Evolutionary conservation across 1,140 invertebrate species (phyloP).

Genomic region (Dolichoris vasculosae): DNA sequence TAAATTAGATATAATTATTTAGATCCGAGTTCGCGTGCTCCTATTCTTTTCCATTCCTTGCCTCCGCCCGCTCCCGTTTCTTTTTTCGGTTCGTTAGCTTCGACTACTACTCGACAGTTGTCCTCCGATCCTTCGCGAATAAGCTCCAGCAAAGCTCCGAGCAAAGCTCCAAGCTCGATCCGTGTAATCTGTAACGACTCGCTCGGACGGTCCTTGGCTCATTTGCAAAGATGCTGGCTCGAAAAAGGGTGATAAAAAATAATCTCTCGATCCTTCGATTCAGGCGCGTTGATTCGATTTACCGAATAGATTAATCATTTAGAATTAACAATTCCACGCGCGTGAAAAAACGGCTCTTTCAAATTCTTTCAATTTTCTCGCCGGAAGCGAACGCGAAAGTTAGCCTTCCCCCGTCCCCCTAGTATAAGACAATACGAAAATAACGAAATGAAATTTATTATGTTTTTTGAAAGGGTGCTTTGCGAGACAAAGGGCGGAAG

Average conservation of each 20-base stretch:
- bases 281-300: too few relatives aligned
- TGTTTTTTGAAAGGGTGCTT: conserved; percentile 58
- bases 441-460: conserved; percentile 22
- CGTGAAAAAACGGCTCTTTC: too few relatives aligned
- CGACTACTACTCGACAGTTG: conserved; percentile 17
- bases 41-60: neutral
- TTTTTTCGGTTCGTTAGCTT: conserved; percentile 37
- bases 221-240: conserved; percentile 60
- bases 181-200: too few relatives aligned
- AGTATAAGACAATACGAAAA: neutral
- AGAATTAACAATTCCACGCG: too few relatives aligned
- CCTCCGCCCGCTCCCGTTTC: neutral
- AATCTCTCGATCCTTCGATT: neutral
- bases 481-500: conserved; percentile 57
- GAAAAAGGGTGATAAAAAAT: conserved; percentile 63
- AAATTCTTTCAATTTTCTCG: too few relatives aligned
- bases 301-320: too few relatives aligned
- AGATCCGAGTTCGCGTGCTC: conserved; percentile 1
- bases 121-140: neutral
- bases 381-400: too few relatives aligned
- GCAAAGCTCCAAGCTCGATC: too few relatives aligned
- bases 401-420: too few relatives aligned
- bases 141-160: neutral
- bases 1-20: conserved; percentile 24
- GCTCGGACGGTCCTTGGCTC: neutral